Base-by-base conservation (phyloP, 1,140 invertebrate genomes). In the Drosophila lacteicornis region DNA sequence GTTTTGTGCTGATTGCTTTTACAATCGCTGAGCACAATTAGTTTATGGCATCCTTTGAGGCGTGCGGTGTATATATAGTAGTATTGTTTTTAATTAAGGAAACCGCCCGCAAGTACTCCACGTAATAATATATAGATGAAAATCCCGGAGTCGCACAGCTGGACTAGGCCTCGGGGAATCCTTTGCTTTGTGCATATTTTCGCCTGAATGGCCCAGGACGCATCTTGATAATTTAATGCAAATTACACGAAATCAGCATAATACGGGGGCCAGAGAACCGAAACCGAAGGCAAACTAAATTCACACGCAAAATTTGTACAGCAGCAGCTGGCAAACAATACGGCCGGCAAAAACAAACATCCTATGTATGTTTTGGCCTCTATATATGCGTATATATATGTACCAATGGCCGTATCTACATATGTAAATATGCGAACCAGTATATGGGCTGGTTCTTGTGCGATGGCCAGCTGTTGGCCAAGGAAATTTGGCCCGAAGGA, bases 211-310 rank as follows among this genome's bases (percentile, higher is more conserved):
- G 75, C 70, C 75, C 80, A 63, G 65, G 74, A 61, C 67, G 68
- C 81, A 86, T 79, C 75, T 86, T 79, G 82, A 86, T 86, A 86
- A 86, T 86, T 82, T 79, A 82, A 86, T 86, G 82, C 82, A 86
- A 86, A 86, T 86, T 86, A 86, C 79, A 66, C 60, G 77, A 84
- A 84, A 84, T 84, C 82, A 84, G 82, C 82, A 86, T 85, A 86
- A 86, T 82, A 74, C 75, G 76, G 61, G 40, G 13, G 49, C 38
- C 71, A 17, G 17, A 47, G 53, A 30, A 30, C 27, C 73, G 15
- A 67, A 60, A 79, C 59, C 65, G 55, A 77, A 77, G 57, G 63
- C 82, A 80, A 71, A 82, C 80, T 57, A 76, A 77, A 66, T 77
- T 67, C 63, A 53, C 62, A 70, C 56, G 76, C 59, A 73, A 62